These are phyloP conservation scores for Pristiophorus japonicus DNA, from an alignment of 2,113 vertebrate species.

Conservation along the genomic window DNA sequence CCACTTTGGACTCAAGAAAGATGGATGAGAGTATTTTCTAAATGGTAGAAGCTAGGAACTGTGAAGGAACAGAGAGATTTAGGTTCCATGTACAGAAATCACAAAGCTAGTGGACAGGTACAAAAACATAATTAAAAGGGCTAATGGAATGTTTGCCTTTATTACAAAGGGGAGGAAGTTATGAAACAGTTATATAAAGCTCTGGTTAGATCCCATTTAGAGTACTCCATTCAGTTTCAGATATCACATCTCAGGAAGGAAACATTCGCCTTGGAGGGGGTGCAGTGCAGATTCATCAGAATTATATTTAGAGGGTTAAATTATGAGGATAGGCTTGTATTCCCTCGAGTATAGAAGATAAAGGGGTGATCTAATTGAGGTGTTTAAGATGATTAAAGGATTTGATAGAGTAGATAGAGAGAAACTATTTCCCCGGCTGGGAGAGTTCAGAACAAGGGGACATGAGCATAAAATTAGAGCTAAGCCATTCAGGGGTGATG, in stretches of 20 bases:
- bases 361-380: background rate
- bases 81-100: background rate
- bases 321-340: background rate
- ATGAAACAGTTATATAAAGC: background rate
- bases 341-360: background rate
- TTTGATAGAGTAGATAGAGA: constrained; percentile 7
- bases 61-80: background rate
- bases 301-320: background rate
- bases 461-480: too few species aligned
- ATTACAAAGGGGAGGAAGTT: background rate
- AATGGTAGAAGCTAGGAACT: background rate
- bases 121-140: background rate
- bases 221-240: background rate
- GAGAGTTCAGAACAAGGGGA: too few species aligned
- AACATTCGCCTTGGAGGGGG: background rate
- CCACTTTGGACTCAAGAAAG: background rate
- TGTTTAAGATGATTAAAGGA: constrained; percentile 15
- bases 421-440: too few species aligned
- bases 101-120: background rate
- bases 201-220: background rate
- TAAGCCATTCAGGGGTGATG: too few species aligned
- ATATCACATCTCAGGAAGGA: background rate
- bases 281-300: background rate
- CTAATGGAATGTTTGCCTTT: background rate
- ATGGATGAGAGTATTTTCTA: background rate